Evolutionary conservation across 2,113 vertebrate genomes (phyloP).

Genomic region (Sylvietta virens): DNA sequence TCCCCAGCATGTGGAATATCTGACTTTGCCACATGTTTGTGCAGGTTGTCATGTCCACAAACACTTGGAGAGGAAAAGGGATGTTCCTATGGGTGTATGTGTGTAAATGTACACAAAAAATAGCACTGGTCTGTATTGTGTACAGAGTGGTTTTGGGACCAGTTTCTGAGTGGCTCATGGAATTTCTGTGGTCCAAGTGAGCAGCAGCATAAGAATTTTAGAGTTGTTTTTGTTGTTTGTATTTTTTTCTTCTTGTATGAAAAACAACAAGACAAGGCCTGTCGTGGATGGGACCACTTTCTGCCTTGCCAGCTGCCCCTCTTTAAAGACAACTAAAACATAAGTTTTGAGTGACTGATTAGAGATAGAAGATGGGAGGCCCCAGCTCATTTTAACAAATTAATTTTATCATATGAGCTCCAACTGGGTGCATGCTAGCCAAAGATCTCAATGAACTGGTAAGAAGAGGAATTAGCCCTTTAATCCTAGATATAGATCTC

Average conservation of each 20-base stretch:
- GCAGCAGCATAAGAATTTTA: background rate
- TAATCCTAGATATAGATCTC: background rate
- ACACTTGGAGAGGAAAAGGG: background rate
- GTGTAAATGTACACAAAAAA: background rate
- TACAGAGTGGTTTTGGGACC: fast-evolving
- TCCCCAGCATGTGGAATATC: background rate
- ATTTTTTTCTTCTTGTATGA: background rate
- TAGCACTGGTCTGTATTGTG: background rate
- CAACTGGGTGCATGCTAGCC: background rate
- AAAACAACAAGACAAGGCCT: background rate
- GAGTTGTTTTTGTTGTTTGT: background rate
- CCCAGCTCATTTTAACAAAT: background rate
- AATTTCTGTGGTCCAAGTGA: background rate
- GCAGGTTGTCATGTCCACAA: background rate
- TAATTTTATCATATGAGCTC: background rate
- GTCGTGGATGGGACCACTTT: background rate
- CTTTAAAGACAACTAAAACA: background rate
- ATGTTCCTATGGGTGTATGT: background rate
- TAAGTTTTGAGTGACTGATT: background rate
- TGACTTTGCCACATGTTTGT: background rate
- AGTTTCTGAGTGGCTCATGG: background rate
- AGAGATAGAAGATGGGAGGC: background rate
- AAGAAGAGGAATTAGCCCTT: background rate
- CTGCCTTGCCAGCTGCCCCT: background rate
- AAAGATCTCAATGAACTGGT: background rate